Percentiles rank a stretch among this genome's conserved stretches.
phyloP scores from a whole-genome alignment of 2,113 vertebrate species.

The Bungarus multicinctus region DNA sequence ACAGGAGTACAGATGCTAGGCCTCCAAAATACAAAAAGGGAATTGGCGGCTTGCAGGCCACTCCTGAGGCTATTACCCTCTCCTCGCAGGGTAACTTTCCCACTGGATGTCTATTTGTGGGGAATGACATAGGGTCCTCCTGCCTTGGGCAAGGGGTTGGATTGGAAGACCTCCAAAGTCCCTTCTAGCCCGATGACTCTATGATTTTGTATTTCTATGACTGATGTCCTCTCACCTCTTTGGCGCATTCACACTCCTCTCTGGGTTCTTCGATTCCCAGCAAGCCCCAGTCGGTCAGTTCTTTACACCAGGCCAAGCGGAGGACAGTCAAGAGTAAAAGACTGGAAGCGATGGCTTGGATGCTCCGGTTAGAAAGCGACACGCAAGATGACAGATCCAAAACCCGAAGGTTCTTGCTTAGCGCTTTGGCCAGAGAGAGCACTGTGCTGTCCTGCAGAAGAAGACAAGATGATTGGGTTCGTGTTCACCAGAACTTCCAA shows the following conservation, averaged over 20 bases:
- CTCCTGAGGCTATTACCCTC: background rate
- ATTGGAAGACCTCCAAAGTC: background rate
- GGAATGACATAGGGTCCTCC: background rate
- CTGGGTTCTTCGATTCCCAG: conserved; percentile 70
- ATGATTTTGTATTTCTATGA: background rate
- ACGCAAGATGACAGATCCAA: conserved; percentile 80
- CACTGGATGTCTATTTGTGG: background rate
- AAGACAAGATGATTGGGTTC: background rate
- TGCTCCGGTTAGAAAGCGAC: conserved; percentile 72
- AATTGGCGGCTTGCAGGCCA: background rate
- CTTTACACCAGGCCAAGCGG: conserved; percentile 78
- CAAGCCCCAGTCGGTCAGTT: conserved; percentile 81
- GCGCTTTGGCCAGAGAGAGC: conserved; percentile 64
- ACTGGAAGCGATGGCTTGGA: conserved; percentile 71
- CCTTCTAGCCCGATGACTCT: background rate
- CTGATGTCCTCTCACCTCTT: conserved; percentile 27
- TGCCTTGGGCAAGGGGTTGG: background rate
- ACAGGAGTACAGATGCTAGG: background rate
- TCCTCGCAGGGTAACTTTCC: background rate
- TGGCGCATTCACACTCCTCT: conserved; percentile 31
- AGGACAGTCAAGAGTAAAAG: conserved; percentile 73
- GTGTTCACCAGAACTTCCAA: background rate
- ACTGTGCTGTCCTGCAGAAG: conserved; percentile 71
- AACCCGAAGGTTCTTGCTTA: conserved; percentile 65
- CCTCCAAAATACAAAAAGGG: background rate